A percentile compares a stretch with the other conserved stretches of the same genome.
Evolutionary conservation across 2,797 vertebrate genomes (phyloP).

Genomic region (Pangasius sanitwongsei): DNA sequence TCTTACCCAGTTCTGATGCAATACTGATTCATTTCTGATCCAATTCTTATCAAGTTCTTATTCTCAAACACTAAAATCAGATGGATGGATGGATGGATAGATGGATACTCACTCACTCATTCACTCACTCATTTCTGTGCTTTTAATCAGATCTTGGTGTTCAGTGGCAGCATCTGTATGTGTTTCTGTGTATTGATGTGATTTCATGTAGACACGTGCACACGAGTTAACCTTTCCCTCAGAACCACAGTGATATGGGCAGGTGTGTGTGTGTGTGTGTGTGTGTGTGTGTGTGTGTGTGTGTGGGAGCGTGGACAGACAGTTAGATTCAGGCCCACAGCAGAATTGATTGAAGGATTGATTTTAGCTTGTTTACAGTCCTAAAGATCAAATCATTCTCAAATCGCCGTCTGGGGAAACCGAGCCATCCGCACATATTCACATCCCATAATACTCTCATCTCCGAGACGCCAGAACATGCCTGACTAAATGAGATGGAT

Average conservation of each 20-base stretch:
- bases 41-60: no score
- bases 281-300: not conserved
- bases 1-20: not conserved
- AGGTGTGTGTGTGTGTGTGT: constrained; percentile 11
- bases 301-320: constrained; percentile 37
- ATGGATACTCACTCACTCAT: not conserved
- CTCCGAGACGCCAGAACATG: constrained; percentile 15
- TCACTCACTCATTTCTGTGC: not conserved
- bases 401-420: constrained; percentile 55
- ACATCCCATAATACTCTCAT: constrained; percentile 52
- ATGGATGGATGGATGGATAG: not conserved
- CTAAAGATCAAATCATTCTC: constrained; percentile 58
- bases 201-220: not conserved
- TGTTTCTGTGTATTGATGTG: not conserved
- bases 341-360: constrained; percentile 58
- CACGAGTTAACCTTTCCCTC: constrained; percentile 29
- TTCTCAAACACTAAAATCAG: no score
- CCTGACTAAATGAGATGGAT: not conserved
- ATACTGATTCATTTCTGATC: no score
- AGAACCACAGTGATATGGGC: not conserved
- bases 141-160: not conserved
- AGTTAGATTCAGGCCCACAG: constrained; percentile 49
- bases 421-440: constrained; percentile 47
- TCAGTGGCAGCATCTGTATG: not conserved
- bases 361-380: constrained; percentile 61